Evolutionary conservation across 2,797 vertebrate genomes (phyloP).

Genomic region (Pipistrellus pygmaeus): DNA sequence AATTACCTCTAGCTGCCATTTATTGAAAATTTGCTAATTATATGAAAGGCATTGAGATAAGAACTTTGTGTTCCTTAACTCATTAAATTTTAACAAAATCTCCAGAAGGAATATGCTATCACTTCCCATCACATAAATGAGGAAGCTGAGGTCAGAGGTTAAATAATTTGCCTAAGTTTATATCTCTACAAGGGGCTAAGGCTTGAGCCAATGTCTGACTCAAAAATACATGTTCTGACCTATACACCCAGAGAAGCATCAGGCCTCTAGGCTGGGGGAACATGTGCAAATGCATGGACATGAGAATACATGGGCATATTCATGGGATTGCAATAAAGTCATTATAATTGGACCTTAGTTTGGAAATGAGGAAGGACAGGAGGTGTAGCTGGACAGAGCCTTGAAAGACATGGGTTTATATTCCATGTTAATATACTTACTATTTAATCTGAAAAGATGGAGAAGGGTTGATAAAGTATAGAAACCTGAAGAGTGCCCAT

Average conservation of each 20-base stretch:
- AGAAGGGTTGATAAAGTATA: slow-evolving; percentile 22
- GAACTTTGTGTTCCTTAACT: background rate
- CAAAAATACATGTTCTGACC: background rate
- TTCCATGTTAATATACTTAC: background rate
- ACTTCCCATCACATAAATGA: background rate
- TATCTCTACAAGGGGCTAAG: background rate
- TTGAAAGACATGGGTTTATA: too few species aligned
- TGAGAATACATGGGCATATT: background rate
- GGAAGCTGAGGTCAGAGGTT: background rate
- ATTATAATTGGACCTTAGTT: slow-evolving; percentile 3
- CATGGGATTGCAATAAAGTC: background rate
- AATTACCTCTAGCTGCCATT: background rate
- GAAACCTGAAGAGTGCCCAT: slow-evolving; percentile 47
- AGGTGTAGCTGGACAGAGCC: slow-evolving; percentile 7
- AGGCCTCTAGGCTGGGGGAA: background rate
- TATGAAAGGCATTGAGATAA: background rate
- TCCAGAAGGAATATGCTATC: background rate
- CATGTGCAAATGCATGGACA: background rate
- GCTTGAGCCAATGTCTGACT: background rate
- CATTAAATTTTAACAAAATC: slow-evolving; percentile 19
- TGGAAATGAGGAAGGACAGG: slow-evolving; percentile 19
- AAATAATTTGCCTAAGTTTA: background rate
- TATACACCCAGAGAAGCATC: background rate
- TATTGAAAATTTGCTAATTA: background rate
- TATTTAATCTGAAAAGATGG: slow-evolving; percentile 45